Evolutionary conservation across 2,888 invertebrate species (phyloP), one percentile per base, ranked within the genome.

Genomic region (Tipula vernalis): DNA sequence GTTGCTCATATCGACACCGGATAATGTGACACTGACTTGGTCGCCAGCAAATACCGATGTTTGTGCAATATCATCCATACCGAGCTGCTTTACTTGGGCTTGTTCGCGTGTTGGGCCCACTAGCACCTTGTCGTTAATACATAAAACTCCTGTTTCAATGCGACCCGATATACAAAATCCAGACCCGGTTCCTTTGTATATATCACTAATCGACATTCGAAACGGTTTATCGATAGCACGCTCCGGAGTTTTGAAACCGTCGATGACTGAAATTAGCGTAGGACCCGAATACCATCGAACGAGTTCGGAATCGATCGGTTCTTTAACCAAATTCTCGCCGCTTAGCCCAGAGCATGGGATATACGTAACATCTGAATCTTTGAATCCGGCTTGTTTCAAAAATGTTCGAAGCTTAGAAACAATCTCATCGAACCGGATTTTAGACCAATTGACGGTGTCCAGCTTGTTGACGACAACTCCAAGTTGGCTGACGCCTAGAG

Each of bases 381-480:
- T 96, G 90, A 96, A 99, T 0, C 98, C 98, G 18, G 96, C 98
- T 91, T 97, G 97, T 91, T 96, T 98, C 36, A 99, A 91, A 89
- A 98, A 98, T 10, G 92, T 90, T 89, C 95, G 95, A 85, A 99
- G 92, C 91, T 97, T 98, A 87, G 93, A 93, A 0, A 94, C 94
- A 87, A 99, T 98, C 90, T 99, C 98, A 89, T 96, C 94, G 91
- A 98, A 99, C 88, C 99, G 94, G 6, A 96, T 95, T 90, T 97
- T 93, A 1, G 96, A 96, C 99, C 99, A 99, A 87, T 95, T 95
- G 0, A 96, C 97, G 0, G 98, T 99, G 90, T 99, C 99, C 90
- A 99, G 92, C 92, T 99, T 99, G 91, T 99, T 99, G 18, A 99
- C 95, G 44, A 97, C 98, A 0, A 99, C 98, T 15, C 97, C 96